phyloP scores from a whole-genome alignment of 2,113 vertebrate genomes.

The Sebastes fasciatus region DNA sequence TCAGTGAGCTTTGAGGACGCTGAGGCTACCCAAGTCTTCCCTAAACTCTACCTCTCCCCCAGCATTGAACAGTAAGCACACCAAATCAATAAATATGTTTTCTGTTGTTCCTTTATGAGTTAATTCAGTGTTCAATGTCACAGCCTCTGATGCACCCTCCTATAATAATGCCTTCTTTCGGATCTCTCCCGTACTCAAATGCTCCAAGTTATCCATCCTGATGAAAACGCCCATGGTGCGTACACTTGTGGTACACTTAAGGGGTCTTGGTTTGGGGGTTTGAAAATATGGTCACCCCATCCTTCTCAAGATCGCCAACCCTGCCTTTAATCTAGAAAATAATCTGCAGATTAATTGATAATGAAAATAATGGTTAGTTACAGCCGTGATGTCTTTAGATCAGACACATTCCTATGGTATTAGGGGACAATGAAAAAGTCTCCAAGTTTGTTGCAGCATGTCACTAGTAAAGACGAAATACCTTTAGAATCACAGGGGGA shows the following conservation, averaged over 20 bases:
- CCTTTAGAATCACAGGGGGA: neutral
- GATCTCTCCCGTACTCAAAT: too few relatives aligned
- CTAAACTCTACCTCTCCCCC: constrained; percentile 96
- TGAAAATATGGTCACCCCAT: too few relatives aligned
- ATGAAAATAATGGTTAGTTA: neutral
- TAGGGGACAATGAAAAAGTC: neutral
- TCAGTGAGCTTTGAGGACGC: constrained; percentile 97
- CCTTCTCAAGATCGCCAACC: too few relatives aligned
- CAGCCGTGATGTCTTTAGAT: neutral
- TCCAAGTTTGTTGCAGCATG: neutral
- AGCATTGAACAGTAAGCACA: constrained; percentile 97
- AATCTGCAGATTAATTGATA: neutral
- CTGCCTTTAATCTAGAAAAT: neutral
- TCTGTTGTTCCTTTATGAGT: too few relatives aligned
- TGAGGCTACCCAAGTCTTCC: constrained; percentile 98
- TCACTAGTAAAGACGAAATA: neutral
- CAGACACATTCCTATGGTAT: neutral
- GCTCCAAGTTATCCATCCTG: too few relatives aligned
- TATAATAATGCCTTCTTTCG: too few relatives aligned
- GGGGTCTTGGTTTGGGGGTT: too few relatives aligned
- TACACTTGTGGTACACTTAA: too few relatives aligned
- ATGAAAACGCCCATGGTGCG: too few relatives aligned
- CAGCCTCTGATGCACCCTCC: too few relatives aligned
- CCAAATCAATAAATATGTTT: neutral
- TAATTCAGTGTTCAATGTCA: neutral